Percentiles rank a stretch among this genome's conserved stretches.
Evolutionary conservation across 2,797 vertebrate species (phyloP).

Genomic region (Pipistrellus pipistrellus): DNA sequence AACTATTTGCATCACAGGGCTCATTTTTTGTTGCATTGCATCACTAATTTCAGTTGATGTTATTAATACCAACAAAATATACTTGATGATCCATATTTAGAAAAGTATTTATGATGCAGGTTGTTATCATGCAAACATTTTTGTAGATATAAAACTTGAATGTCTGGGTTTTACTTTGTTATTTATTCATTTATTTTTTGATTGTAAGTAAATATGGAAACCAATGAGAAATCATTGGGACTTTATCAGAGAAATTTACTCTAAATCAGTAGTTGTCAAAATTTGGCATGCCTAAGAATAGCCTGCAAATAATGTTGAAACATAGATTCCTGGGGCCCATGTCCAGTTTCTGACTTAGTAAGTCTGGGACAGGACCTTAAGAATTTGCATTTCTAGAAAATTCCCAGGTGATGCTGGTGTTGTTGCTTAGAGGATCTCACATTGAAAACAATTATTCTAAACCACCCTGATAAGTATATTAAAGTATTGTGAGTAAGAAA

Average conservation of each 20-base stretch:
- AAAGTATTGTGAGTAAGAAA: neutral
- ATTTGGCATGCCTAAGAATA: neutral
- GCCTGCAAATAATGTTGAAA: neutral
- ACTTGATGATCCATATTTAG: neutral
- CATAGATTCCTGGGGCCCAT: accelerated
- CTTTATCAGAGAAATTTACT: neutral
- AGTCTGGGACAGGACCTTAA: neutral
- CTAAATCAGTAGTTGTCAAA: neutral
- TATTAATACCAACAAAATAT: slow-evolving; percentile 60
- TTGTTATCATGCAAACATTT: neutral
- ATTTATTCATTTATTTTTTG: neutral
- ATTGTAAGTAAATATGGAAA: neutral
- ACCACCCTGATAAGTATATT: neutral
- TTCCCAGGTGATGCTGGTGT: neutral
- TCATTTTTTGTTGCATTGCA: slow-evolving; percentile 33
- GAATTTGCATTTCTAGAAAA: neutral
- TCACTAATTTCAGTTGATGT: slow-evolving; percentile 27
- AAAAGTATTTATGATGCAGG: neutral
- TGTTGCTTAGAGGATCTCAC: neutral
- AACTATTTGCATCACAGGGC: slow-evolving; percentile 12
- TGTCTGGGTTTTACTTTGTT: neutral
- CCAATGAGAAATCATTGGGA: neutral
- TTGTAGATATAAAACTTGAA: neutral
- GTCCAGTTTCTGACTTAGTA: neutral
- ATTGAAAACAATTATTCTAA: neutral